Percentiles rank a stretch among this genome's conserved stretches.
These are phyloP conservation scores for Eulacestoma nigropectus DNA, from an alignment of 2,113 vertebrate species.

Conservation along the genomic window DNA sequence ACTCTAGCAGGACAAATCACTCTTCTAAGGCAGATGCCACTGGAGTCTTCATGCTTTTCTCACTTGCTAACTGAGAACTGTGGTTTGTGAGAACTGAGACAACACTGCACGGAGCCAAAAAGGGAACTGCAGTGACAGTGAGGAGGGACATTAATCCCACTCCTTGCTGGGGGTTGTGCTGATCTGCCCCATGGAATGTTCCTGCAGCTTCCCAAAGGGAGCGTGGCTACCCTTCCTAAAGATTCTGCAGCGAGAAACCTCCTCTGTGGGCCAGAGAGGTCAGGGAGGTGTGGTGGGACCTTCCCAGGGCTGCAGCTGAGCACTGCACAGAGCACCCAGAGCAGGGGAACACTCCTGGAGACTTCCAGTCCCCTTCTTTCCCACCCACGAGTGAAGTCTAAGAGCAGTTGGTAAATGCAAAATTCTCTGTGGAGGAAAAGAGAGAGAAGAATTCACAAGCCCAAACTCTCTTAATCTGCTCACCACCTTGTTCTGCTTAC, in stretches of 20 bases:
- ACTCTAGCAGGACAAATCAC: background rate
- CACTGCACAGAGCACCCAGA: background rate
- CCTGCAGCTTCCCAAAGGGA: background rate
- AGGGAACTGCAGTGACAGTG: background rate
- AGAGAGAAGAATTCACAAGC: background rate
- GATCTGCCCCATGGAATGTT: background rate
- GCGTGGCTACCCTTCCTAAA: fast-evolving
- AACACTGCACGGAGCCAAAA: background rate
- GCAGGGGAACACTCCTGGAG: fast-evolving
- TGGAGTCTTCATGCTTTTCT: background rate
- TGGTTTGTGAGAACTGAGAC: background rate
- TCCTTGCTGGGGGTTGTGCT: background rate
- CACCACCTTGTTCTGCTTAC: background rate
- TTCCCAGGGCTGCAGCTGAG: background rate
- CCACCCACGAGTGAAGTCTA: background rate
- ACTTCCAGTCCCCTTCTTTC: background rate
- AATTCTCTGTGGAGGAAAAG: background rate
- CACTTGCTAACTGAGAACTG: background rate
- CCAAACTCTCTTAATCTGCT: background rate
- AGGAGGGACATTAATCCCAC: fast-evolving
- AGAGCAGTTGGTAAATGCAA: background rate
- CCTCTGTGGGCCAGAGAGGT: background rate
- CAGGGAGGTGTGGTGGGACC: background rate
- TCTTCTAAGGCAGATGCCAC: background rate
- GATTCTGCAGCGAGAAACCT: background rate